Evolutionary conservation across 2,888 invertebrate genomes (phyloP), one percentile per base, ranked within the genome.

Genomic region (Apoderus coryli): DNA sequence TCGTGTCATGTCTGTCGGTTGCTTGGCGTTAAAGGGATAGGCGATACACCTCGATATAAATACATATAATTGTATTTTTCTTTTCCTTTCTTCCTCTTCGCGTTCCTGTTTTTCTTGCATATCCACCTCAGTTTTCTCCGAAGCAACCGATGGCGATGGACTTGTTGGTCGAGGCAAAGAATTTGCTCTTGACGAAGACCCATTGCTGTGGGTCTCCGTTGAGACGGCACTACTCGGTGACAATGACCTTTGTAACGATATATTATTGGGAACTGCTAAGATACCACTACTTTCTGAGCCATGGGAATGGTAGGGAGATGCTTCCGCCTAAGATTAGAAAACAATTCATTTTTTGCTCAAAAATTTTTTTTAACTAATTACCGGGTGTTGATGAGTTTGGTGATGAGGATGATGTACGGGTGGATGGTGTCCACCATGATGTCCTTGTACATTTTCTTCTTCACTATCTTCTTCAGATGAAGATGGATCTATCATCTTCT

Each of bases 1-100:
- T 49, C 85, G 69, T 2, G 90, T 90, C 92, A 96, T 90, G 57
- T 99, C 98, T 4, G 92, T 93, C 1, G 93, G 92, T 56, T 96
- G 96, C 61, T 98, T 98, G 7, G 95, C 93, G 63, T 96, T 99
- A 66, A 98, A 98, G 4, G 96, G 96, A 64, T 98, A 96, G 4
- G 98, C 90, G 52, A 95, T 77, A 61, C 95, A 93, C 54, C 96
- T 71, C 42, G 95, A 90, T 42, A 98, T 88, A 59, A 98, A 98
- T 42, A 99, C 96, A 62, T 98, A 98, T 22, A 98, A 64, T 57
- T 98, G 98, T 35, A 98, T 75, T 37, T 89, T 75, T 37, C 80
- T 74, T 57, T 95, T 95, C 40, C 93, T 74, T 49, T 95, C 92
- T 53, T 95, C 95, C 60, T 98, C 95, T 54, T 95, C 81, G 38